Conservation (phyloP, 2,113 vertebrate species). For the Pelecanoides urinatrix region DNA sequence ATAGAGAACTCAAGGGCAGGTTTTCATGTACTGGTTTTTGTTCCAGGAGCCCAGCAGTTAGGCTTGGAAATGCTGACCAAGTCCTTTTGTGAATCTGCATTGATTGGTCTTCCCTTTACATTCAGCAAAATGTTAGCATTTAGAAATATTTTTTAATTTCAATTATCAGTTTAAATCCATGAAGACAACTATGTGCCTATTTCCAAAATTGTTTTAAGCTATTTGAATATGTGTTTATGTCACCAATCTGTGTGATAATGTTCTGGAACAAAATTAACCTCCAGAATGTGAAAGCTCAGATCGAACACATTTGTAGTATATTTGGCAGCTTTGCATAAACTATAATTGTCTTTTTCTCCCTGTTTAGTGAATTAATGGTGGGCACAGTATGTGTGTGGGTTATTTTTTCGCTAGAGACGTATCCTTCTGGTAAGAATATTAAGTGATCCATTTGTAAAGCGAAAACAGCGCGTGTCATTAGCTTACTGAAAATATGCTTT, state of each 20-base stretch:
- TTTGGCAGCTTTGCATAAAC: background rate
- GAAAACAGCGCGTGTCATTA: background rate
- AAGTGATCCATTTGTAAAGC: background rate
- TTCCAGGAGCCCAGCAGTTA: background rate
- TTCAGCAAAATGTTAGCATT: background rate
- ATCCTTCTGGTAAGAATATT: background rate
- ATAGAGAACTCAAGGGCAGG: background rate
- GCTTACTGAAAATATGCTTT: background rate
- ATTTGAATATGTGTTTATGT: background rate
- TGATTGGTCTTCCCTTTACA: background rate
- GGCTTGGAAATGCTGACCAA: background rate
- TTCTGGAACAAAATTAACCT: constrained; percentile 2
- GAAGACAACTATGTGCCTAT: background rate
- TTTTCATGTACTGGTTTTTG: background rate
- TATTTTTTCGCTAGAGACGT: background rate
- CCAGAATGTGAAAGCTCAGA: background rate
- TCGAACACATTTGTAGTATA: background rate
- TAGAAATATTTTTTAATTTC: background rate
- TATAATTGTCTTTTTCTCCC: background rate
- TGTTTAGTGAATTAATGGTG: background rate
- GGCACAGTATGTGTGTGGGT: background rate
- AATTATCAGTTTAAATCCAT: background rate
- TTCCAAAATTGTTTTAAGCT: background rate
- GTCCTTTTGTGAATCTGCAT: background rate
- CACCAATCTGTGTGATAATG: background rate